Conservation (phyloP, 2,888 invertebrate species). For the Orthonychiurus folsomi region DNA sequence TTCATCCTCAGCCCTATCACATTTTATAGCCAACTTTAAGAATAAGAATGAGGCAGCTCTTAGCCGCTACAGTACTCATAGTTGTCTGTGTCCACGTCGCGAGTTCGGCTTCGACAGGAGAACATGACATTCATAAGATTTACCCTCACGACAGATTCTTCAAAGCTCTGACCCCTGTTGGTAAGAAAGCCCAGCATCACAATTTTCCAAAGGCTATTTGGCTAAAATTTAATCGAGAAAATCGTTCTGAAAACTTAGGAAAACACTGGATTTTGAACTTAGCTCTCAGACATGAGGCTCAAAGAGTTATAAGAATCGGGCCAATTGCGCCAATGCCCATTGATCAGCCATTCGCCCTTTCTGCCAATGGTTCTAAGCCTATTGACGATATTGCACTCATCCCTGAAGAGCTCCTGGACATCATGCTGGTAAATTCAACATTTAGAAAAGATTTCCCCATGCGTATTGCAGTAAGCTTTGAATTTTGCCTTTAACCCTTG, state of each 20-base stretch:
- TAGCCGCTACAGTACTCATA: no score
- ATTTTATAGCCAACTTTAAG: no score
- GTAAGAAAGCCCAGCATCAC: conserved; percentile 8
- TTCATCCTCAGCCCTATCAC: no score
- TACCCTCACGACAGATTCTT: conserved; percentile 11
- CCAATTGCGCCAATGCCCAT: background rate
- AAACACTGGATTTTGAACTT: conserved; percentile 7
- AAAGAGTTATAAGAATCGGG: background rate
- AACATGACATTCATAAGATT: background rate
- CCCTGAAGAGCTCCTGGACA: conserved; percentile 4
- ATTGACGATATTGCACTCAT: background rate
- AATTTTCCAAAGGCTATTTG: no score
- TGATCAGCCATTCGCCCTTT: background rate
- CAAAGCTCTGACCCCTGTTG: background rate
- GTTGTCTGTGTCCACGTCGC: no score
- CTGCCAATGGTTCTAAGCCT: background rate
- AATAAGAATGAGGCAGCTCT: no score
- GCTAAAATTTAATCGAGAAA: background rate
- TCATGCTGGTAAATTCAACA: conserved; percentile 8
- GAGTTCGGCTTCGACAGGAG: no score
- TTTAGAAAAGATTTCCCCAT: background rate
- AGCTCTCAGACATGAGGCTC: conserved; percentile 3
- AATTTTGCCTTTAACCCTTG: background rate
- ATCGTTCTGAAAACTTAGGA: conserved; percentile 1
- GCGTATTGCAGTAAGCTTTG: background rate